phyloP scores from a whole-genome alignment of 1,140 invertebrate genomes.

The Drosophila sechellia region DNA sequence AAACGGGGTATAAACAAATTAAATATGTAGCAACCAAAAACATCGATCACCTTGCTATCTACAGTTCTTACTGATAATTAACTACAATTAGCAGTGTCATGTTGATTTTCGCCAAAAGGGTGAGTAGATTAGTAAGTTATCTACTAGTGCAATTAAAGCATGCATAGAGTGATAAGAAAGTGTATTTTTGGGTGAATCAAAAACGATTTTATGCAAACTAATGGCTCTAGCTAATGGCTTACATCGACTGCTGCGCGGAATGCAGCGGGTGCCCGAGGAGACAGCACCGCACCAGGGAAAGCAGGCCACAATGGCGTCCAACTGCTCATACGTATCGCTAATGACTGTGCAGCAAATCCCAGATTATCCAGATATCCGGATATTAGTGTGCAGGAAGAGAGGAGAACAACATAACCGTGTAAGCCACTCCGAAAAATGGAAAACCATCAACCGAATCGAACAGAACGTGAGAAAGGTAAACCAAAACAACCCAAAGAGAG shows the following conservation, averaged over 20 bases:
- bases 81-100: slow-evolving; percentile 33
- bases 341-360: slow-evolving; percentile 68
- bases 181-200: slow-evolving; percentile 3
- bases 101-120: slow-evolving; percentile 1
- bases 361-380: slow-evolving; percentile 35
- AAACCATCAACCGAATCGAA: slow-evolving; percentile 45
- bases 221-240: slow-evolving; percentile 53
- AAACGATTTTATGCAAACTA: slow-evolving; percentile 1
- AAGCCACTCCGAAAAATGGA: slow-evolving; percentile 65
- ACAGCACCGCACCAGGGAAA: slow-evolving; percentile 88
- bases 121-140: slow-evolving; percentile 26
- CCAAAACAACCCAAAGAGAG: slow-evolving; percentile 56
- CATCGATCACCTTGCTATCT: not conserved
- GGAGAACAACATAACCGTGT: slow-evolving; percentile 62
- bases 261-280: slow-evolving; percentile 81
- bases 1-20: no score
- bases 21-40: not conserved
- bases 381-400: slow-evolving; percentile 60
- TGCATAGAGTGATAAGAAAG: slow-evolving; percentile 25
- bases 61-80: slow-evolving; percentile 8
- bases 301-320: slow-evolving; percentile 89
- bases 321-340: slow-evolving; percentile 88
- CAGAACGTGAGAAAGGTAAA: slow-evolving; percentile 47
- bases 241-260: slow-evolving; percentile 84
- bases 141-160: slow-evolving; percentile 14